phyloP scores from a whole-genome alignment of 2,113 vertebrate species.

The Pagrus major region DNA sequence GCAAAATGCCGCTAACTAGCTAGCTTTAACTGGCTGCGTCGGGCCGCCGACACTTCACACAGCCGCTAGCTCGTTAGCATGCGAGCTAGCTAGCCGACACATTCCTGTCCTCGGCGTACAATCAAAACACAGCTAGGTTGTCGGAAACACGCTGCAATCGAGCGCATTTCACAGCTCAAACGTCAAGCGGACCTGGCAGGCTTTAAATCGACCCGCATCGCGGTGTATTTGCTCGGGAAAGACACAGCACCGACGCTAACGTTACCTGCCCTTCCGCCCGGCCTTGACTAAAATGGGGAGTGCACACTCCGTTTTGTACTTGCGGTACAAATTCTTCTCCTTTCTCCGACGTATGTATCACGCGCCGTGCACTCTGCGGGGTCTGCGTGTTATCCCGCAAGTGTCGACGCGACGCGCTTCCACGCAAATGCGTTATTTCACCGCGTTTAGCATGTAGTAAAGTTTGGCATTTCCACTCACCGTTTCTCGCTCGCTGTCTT shows the following conservation, averaged over 20 bases:
- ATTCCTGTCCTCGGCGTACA: conserved; percentile 43
- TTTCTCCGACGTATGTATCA: conserved; percentile 8
- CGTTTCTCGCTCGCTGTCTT: conserved; percentile 82
- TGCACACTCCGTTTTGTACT: conserved; percentile 66
- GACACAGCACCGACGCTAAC: conserved; percentile 50
- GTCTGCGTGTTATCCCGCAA: neutral
- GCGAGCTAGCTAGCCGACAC: conserved; percentile 44
- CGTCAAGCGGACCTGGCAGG: neutral
- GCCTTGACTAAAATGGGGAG: conserved; percentile 83
- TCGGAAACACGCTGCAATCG: neutral
- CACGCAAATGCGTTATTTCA: conserved; percentile 18
- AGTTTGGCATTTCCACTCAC: conserved; percentile 79
- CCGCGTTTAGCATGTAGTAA: conserved; percentile 52
- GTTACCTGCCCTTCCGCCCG: conserved; percentile 83
- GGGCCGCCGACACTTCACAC: conserved; percentile 72
- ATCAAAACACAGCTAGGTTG: conserved; percentile 30
- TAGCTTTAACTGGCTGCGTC: conserved; percentile 64
- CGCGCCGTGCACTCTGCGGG: neutral
- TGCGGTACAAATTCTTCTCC: conserved; percentile 56
- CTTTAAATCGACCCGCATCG: neutral
- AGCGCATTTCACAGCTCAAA: neutral
- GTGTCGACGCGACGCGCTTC: neutral
- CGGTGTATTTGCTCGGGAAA: conserved; percentile 21
- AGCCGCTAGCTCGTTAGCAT: conserved; percentile 22
- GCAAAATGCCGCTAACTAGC: conserved; percentile 76